These are phyloP conservation scores for Alligator sinensis DNA, from an alignment of 2,113 vertebrate species.

Conservation along the genomic window DNA sequence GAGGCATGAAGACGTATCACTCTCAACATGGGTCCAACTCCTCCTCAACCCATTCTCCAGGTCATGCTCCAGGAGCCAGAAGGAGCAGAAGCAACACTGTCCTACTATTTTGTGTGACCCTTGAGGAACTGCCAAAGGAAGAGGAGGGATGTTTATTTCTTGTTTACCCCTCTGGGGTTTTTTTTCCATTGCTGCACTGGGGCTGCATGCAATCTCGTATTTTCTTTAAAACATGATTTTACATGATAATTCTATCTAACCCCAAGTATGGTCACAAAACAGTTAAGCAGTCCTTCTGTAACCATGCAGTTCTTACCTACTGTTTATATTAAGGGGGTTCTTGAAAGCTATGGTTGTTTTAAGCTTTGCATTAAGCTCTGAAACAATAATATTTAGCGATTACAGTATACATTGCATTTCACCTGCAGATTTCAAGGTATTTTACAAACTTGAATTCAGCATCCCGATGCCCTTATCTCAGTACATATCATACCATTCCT, in stretches of 20 bases:
- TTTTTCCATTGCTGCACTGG: background rate
- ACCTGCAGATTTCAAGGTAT: slow-evolving; percentile 15
- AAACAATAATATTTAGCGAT: slow-evolving; percentile 33
- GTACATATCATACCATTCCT: background rate
- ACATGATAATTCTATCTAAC: slow-evolving; percentile 15
- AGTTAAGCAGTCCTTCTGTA: background rate
- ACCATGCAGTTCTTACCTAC: slow-evolving; percentile 20
- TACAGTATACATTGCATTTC: slow-evolving; percentile 16
- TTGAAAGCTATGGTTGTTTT: slow-evolving; percentile 37
- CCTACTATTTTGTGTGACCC: background rate
- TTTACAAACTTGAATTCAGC: slow-evolving; percentile 39
- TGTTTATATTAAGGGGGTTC: slow-evolving; percentile 35
- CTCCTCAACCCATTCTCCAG: background rate
- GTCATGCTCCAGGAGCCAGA: rapidly evolving
- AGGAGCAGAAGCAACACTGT: background rate
- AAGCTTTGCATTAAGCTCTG: slow-evolving; percentile 32
- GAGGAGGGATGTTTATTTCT: background rate
- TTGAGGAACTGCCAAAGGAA: background rate
- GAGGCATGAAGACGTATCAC: background rate
- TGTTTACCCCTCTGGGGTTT: background rate
- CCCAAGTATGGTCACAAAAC: background rate
- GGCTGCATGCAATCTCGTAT: background rate
- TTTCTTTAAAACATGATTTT: slow-evolving; percentile 11
- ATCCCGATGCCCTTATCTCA: slow-evolving; percentile 6
- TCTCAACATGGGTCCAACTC: background rate